Base-by-base conservation (phyloP, 2,113 vertebrate species). In the Garra rufa region DNA sequence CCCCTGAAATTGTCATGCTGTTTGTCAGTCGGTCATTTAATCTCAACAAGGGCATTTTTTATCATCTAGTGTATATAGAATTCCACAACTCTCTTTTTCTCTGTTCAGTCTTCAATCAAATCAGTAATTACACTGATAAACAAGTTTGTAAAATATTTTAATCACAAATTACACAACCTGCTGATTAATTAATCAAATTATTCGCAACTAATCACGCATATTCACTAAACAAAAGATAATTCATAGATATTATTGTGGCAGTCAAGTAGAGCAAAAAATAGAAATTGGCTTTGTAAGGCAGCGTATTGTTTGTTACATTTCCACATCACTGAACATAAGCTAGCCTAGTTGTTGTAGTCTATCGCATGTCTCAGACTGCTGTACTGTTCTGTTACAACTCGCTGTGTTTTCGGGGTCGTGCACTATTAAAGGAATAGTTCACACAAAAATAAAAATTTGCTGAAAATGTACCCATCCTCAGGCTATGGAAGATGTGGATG, bases 11-110 rank as follows among this genome's bases (percentile, higher is more conserved):
- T 61, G 55, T 78, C 76, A 59, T 44, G 76, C 76, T 44, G 76
- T 78, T 44, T 59, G 52, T 77, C 75, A 55, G 41, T 77, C 28
- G 13, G 50, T 77, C 34, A 77, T 57, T 77, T 77, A n/a, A 38
- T 38, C 28, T 9, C 21, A 61, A 43, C 34, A 61, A 78, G 34
- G 55, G n/a, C 13, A 43, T 78, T 61, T 59, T 26, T 38, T 55
- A 9, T 78, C 14, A 24, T 61, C 41, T 24, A 21, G 34, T 43
- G 14, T 44, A 26, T 57, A 24, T 43, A 24, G 21, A 61, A 11
- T 63, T 44, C 13, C 55, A 44, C 38, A 44, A 34, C n/a, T 44
- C 41, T 57, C 15, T 34, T 34, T 55, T 24, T 57, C 19, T 14
- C 38, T 13, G 21, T 44, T 44, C 11, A n/a, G 19, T 8, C 30